Evolutionary conservation across 2,888 invertebrate species (phyloP), one percentile per base, ranked within the genome.

Genomic region (Xylophagus ater): DNA sequence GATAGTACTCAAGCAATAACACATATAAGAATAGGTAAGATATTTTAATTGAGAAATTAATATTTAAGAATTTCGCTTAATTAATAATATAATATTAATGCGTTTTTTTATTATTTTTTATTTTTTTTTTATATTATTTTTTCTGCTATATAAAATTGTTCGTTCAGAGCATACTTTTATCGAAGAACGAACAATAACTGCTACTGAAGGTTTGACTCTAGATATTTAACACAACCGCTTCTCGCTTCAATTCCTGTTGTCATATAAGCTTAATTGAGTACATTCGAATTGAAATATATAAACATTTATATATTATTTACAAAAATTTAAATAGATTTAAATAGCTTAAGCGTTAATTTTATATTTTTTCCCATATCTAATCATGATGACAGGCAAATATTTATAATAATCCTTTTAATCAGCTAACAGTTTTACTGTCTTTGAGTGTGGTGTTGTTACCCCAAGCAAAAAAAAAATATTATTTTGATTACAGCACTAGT

Each of bases 1-100:
- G 57, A 62, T 50, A 57, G 55, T 53, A 55, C 58, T 46, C 61
- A 61, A 52, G 61, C 63, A 31, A 49, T 63, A 44, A 60, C 61
- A 37, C 62, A 62, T 50, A 60, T 62, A 12, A 59, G 60, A 57
- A 60, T 63, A 46, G 61, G 63, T 64, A 57, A 57, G 61, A 31
- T 31, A 31, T 2, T 23, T 18, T 23, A 24, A 13, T 39, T 39
- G n/a, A 25, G 4, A 10, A 25, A 25, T 9, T 4, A 29, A 32
- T 21, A 13, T 9, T 21, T 24, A 19, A 17, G 15, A 3, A 17
- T 25, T 21, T 30, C n/a, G 21, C 10, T 17, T 14, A n/a, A n/a
- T n/a, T n/a, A n/a, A n/a, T n/a, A n/a, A n/a, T n/a, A n/a, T n/a
- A n/a, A n/a, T n/a, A n/a, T n/a, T n/a, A n/a, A 36, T 38, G 47